phyloP scores from a whole-genome alignment of 2,888 invertebrate genomes.

The Hyposoter dolosus region DNA sequence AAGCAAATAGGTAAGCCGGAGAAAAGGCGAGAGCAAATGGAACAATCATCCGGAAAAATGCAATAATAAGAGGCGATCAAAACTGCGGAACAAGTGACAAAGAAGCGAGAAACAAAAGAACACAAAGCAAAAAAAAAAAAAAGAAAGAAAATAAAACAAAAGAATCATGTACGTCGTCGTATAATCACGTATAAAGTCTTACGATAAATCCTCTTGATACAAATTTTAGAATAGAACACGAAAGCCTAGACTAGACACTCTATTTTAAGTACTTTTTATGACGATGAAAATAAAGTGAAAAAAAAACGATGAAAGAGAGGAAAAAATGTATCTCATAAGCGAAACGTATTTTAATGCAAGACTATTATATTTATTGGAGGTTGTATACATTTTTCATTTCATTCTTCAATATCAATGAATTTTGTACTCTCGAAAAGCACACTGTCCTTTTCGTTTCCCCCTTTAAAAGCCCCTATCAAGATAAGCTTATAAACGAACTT shows the following conservation, averaged over 20 bases:
- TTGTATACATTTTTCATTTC: conserved; percentile 75
- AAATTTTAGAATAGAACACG: conserved; percentile 78
- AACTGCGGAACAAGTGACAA: conserved; percentile 47
- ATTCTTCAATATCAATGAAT: conserved; percentile 64
- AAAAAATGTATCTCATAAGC: conserved; percentile 71
- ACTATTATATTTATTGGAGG: conserved; percentile 80
- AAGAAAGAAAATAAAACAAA: conserved; percentile 31
- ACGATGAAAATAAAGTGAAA: conserved; percentile 70
- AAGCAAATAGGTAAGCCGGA: background rate
- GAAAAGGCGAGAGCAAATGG: conserved; percentile 14
- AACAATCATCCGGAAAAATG: conserved; percentile 48
- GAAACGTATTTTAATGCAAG: conserved; percentile 76
- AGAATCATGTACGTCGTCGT: conserved; percentile 73
- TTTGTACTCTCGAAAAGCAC: conserved; percentile 55
- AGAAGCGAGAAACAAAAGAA: background rate
- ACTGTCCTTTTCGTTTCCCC: background rate
- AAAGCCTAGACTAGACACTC: conserved; percentile 80
- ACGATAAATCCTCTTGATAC: conserved; percentile 73
- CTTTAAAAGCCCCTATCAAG: conserved; percentile 21
- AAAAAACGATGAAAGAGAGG: conserved; percentile 3
- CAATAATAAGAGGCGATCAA: conserved; percentile 65
- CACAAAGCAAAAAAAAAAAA: background rate
- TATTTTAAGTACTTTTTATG: conserved; percentile 82
- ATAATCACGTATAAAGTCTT: conserved; percentile 73
- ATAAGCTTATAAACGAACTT: conserved; percentile 31